Percentiles rank a stretch among this genome's conserved stretches.
Conservation (phyloP, 2,888 invertebrate genomes). For the Napeogenes inachia region DNA sequence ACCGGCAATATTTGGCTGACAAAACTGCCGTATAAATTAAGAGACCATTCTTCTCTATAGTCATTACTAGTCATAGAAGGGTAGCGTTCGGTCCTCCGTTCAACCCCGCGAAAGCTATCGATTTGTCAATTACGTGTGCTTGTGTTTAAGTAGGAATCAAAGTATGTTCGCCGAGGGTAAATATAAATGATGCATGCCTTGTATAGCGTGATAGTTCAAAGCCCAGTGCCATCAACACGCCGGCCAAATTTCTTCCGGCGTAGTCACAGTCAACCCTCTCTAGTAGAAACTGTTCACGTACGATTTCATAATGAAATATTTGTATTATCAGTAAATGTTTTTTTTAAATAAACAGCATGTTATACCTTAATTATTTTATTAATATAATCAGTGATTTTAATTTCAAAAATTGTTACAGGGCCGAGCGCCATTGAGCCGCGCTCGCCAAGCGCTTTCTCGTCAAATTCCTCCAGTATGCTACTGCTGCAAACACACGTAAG, state of each 20-base stretch:
- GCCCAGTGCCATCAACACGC: slow-evolving; percentile 57
- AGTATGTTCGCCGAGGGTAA: slow-evolving; percentile 77
- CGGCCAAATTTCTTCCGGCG: slow-evolving; percentile 47
- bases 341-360: slow-evolving; percentile 13
- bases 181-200: slow-evolving; percentile 77
- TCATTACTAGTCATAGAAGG: slow-evolving; percentile 55
- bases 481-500: slow-evolving; percentile 94
- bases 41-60: slow-evolving; percentile 56
- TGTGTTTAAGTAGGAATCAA: slow-evolving; percentile 69
- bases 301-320: slow-evolving; percentile 4
- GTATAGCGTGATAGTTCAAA: slow-evolving; percentile 80
- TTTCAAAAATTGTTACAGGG: slow-evolving; percentile 60
- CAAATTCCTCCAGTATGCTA: slow-evolving; percentile 91
- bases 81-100: slow-evolving; percentile 49
- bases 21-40: slow-evolving; percentile 70
- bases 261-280: slow-evolving; percentile 46
- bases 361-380: slow-evolving; percentile 6
- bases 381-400: slow-evolving; percentile 27
- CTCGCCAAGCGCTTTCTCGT: slow-evolving; percentile 76
- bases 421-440: slow-evolving; percentile 77
- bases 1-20: slow-evolving; percentile 68
- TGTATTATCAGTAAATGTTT: neutral
- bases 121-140: slow-evolving; percentile 62
- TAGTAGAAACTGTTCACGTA: slow-evolving; percentile 23
- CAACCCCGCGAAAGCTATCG: slow-evolving; percentile 51